A percentile compares a stretch with the other conserved stretches of the same genome.
Conservation (phyloP, 2,113 vertebrate species). For the Octodon degus region DNA sequence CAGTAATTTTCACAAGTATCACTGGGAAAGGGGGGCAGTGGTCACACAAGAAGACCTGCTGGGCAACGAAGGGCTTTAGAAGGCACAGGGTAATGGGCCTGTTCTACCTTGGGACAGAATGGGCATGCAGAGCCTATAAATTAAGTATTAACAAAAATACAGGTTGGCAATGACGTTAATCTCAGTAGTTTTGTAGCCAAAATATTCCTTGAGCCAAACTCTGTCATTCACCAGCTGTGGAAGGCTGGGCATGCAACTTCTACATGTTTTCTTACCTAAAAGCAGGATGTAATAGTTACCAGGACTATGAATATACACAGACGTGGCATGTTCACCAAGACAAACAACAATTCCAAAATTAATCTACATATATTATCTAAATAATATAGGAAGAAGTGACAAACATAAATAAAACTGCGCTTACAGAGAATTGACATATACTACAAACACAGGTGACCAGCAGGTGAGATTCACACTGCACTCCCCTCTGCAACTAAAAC, state of each 20-base stretch:
- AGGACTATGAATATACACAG: background rate
- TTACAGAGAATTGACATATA: background rate
- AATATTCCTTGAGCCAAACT: constrained; percentile 12
- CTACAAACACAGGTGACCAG: background rate
- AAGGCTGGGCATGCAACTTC: background rate
- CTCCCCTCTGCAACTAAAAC: background rate
- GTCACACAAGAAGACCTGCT: background rate
- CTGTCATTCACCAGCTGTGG: background rate
- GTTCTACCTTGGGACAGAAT: background rate
- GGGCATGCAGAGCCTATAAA: background rate
- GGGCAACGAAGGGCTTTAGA: background rate
- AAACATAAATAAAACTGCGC: background rate
- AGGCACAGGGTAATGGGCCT: background rate
- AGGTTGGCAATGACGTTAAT: background rate
- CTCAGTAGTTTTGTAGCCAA: background rate
- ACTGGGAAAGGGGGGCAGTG: background rate
- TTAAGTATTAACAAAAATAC: constrained; percentile 1
- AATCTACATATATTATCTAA: background rate
- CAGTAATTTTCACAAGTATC: background rate
- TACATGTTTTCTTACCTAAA: constrained; percentile 11
- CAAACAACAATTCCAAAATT: background rate
- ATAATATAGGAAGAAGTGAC: background rate
- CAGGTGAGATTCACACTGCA: background rate
- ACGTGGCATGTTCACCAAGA: background rate
- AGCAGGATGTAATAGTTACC: background rate